Evolutionary conservation across 2,888 invertebrate species (phyloP).

Genomic region (Leucophenga montana): DNA sequence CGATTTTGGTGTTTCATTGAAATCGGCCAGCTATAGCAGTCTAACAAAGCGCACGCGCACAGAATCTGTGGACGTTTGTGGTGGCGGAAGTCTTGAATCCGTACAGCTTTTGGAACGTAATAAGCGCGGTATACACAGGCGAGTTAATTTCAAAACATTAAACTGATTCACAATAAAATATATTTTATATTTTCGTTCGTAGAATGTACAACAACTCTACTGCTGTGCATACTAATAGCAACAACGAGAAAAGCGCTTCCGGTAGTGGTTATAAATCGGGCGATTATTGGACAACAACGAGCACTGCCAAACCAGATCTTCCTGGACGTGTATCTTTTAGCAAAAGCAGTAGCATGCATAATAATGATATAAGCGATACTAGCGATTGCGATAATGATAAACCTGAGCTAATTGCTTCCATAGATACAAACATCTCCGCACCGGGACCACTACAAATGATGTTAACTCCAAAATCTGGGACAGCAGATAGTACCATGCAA

Average conservation of each 20-base stretch:
- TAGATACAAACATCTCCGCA: conserved; percentile 54
- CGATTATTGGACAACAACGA: conserved; percentile 50
- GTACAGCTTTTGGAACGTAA: conserved; percentile 50
- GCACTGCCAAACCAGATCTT: conserved; percentile 66
- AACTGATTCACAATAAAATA: no score
- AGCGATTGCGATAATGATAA: conserved; percentile 71
- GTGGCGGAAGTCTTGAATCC: conserved; percentile 58
- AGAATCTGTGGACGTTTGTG: conserved; percentile 45
- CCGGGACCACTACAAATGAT: conserved; percentile 58
- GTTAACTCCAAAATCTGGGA: conserved; percentile 19
- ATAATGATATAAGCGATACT: conserved; percentile 57
- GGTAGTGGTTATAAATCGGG: conserved; percentile 17
- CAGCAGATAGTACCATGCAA: conserved; percentile 46
- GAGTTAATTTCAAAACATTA: background rate
- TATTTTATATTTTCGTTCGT: conserved; percentile 15
- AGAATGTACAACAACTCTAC: conserved; percentile 36
- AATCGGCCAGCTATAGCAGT: conserved; percentile 45
- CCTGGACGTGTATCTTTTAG: conserved; percentile 73
- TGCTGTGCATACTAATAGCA: background rate
- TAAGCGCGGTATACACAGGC: background rate
- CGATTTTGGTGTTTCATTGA: conserved; percentile 51
- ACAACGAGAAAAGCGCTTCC: conserved; percentile 10
- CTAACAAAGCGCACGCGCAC: conserved; percentile 44
- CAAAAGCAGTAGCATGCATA: conserved; percentile 49
- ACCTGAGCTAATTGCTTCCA: conserved; percentile 46